Conservation (phyloP, 2,113 vertebrate genomes). For the Ictalurus furcatus region DNA sequence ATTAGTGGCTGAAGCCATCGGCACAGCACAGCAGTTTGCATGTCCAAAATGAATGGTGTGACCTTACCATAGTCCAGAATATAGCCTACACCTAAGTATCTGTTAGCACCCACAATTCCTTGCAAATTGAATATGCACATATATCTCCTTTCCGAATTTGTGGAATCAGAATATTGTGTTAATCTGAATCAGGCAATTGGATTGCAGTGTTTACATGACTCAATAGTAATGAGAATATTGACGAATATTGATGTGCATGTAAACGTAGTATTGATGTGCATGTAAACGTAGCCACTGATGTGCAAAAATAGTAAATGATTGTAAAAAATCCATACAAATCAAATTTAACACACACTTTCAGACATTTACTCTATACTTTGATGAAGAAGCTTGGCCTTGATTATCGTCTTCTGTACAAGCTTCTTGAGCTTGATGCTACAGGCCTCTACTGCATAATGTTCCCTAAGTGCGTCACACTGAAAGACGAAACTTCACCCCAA, state of each 20-base stretch:
- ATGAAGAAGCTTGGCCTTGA: neutral
- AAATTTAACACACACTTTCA: neutral
- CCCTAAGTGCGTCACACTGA: neutral
- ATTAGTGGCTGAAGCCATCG: slow-evolving; percentile 31
- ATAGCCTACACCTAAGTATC: neutral
- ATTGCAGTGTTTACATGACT: too few species aligned
- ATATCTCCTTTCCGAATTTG: too few species aligned
- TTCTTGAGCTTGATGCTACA: neutral
- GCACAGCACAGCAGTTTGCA: slow-evolving; percentile 31
- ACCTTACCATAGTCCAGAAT: slow-evolving; percentile 29
- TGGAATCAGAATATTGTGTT: too few species aligned
- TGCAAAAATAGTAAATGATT: neutral
- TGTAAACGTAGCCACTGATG: neutral
- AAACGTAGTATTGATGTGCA: too few species aligned
- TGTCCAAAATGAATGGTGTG: slow-evolving; percentile 7
- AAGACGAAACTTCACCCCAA: neutral
- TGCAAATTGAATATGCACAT: too few species aligned
- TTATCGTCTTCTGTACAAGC: neutral
- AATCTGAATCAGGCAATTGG: too few species aligned
- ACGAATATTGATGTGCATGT: too few species aligned
- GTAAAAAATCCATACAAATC: neutral
- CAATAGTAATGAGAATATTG: too few species aligned
- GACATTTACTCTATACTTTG: neutral
- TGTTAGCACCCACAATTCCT: too few species aligned
- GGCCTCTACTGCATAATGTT: neutral